These are phyloP conservation scores for Cheumatopsyche charites DNA, from an alignment of 1,140 invertebrate genomes.

Conservation along the genomic window DNA sequence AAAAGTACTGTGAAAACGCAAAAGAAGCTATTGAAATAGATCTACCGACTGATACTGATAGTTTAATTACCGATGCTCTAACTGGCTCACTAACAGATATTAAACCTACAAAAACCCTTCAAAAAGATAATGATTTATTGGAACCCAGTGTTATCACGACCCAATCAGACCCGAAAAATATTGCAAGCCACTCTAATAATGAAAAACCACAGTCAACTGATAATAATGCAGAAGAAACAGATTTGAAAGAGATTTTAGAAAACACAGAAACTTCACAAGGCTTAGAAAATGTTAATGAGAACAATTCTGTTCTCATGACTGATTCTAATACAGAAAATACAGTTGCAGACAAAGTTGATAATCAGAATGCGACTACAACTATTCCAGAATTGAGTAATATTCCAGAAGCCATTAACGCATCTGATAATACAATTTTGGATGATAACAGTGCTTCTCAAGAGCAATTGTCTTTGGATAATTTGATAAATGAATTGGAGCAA, in stretches of 20 bases:
- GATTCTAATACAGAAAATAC: not conserved
- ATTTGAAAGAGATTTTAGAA: slow-evolving; percentile 35
- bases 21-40: slow-evolving; percentile 25
- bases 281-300: not conserved
- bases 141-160: slow-evolving; percentile 43
- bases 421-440: slow-evolving; percentile 55
- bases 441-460: slow-evolving; percentile 55
- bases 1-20: slow-evolving; percentile 35
- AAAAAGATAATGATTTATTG: slow-evolving; percentile 35
- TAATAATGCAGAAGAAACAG: not conserved
- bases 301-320: not conserved
- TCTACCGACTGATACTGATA: slow-evolving; percentile 17
- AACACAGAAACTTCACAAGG: slow-evolving; percentile 34
- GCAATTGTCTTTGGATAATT: slow-evolving; percentile 51
- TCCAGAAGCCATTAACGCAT: slow-evolving; percentile 41
- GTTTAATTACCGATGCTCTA: slow-evolving; percentile 29
- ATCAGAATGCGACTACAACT: not conserved
- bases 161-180: slow-evolving; percentile 7
- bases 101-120: slow-evolving; percentile 54
- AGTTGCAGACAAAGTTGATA: not conserved
- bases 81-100: slow-evolving; percentile 48
- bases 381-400: slow-evolving; percentile 33
- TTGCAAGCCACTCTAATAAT: slow-evolving; percentile 13
- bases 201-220: not conserved
- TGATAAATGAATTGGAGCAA: slow-evolving; percentile 59